Base-by-base conservation (phyloP, 2,113 vertebrate genomes). In the Ictalurus punctatus region DNA sequence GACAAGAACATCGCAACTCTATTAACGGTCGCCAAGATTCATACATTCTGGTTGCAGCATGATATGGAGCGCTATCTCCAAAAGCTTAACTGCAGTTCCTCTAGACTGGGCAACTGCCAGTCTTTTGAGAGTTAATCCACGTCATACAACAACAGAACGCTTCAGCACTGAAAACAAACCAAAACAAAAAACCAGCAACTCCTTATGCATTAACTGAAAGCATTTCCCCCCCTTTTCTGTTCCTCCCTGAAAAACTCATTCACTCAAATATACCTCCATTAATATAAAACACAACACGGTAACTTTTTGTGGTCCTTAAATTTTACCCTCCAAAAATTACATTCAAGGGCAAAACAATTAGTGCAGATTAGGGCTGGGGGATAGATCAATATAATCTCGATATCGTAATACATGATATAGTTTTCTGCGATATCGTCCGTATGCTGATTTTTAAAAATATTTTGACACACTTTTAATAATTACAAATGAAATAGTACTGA, bases 1-100 rank as follows among this genome's bases (percentile, higher is more conserved):
- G 84, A 79, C 91, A 92, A 85, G 71, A 30, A 85, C 84, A 73
- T 92, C 89, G 91, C 67, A 67, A 61, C 83, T 61, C 67, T 92
- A 94, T 93, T 94, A 94, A 94, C 91, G 2, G 93, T 83, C 92
- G 74, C 80, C 27, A 89, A 88, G 85, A 89, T 74, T 78, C 74
- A 84, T 30, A 37, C 34, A 30, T 86, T 86, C 88, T 89, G 61
- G n/a, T 34, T 54, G 74, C 30, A 25, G 37, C 63, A 81, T 89
- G 90, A 92, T 90, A 90, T 63, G 82, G 84, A 90, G 90, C 80
- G 81, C 84, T 56, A 73, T 82, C 86, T 82, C 40, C 34, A n/a
- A 81, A 88, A 52, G 79, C 27, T 87, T 37, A 37, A 63, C 58
- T 83, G 17, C 52, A 37, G 54, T 56, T 40, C 44, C 84, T 23